These are phyloP conservation scores for Cephus pygmeus DNA, from an alignment of 2,888 invertebrate genomes.

Conservation along the genomic window DNA sequence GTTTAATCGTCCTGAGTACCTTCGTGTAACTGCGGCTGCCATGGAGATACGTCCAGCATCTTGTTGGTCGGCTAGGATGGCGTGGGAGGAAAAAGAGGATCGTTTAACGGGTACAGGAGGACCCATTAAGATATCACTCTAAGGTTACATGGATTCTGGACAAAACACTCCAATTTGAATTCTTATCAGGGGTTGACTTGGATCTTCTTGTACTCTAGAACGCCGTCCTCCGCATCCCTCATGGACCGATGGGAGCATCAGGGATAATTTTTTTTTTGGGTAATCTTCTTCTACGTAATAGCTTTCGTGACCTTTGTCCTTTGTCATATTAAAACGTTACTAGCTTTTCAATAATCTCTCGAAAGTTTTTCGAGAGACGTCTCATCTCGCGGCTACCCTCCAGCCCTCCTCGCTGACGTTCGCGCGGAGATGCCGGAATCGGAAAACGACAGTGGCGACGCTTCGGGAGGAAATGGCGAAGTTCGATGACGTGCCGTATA, in stretches of 20 bases:
- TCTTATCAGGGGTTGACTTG: not conserved
- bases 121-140: constrained; percentile 3
- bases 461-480: too few relatives aligned
- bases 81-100: not conserved
- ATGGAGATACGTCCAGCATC: not conserved
- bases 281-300: not conserved
- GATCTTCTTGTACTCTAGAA: not conserved
- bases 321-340: not conserved
- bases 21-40: not conserved
- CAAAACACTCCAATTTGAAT: constrained; percentile 5
- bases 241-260: not conserved
- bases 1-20: constrained; percentile 3
- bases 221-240: not conserved
- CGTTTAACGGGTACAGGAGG: constrained; percentile 1
- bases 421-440: not conserved
- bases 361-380: not conserved
- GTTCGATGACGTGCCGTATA: too few relatives aligned
- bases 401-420: not conserved
- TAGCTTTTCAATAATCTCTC: not conserved
- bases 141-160: not conserved
- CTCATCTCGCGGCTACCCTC: not conserved
- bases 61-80: not conserved
- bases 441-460: not conserved
- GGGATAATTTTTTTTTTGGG: not conserved
- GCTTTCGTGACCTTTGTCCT: not conserved